Base-by-base conservation (phyloP, 2,113 vertebrate genomes). In the Halcyon senegalensis region DNA sequence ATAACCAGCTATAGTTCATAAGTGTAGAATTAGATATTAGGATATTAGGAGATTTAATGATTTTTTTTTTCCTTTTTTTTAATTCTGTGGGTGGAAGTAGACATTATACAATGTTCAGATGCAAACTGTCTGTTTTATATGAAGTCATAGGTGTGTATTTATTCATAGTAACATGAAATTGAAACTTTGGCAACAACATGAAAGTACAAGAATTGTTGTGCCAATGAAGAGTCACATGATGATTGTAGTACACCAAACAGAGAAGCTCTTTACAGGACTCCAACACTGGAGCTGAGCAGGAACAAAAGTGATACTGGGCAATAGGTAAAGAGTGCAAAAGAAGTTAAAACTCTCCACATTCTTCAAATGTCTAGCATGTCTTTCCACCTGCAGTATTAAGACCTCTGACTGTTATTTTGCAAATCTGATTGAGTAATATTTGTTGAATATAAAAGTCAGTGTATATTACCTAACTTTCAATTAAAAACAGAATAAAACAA, bases 161-260 rank as follows among this genome's bases (percentile, higher is more conserved):
- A 11, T 84, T 63, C 4, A 23, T 7, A 28, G 9, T 9, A 48
- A 50, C 8, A 55, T 9, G 16, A 44, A 66, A 7, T 2, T 44
- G 60, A 78, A 69, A 66, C 0, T 0, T 64, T 67, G 30, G 10
- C 41, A 44, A 31, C 8, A 21, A 66, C 0, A 0, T 33, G 17
- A 37, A 73, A 62, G 10, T 8, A 69, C 15, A 80, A 91, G 10
- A 76, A 66, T 30, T 68, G 7, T 6, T 88, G 16, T 28, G 23
- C 3, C 35, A 31, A 5, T 18, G 28, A 50, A 17, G 63, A 59
- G 46, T 35, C 30, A 56, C 11, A 13, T 27, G 7, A 27, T 68
- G 8, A 51, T 20, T 74, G 10, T 35, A 16, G 9, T 33, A 35
- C 23, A 27, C 18, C 16, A 66, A 37, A 44, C 3, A n/a, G 5